Conservation (phyloP, 2,888 invertebrate species). For the Athetis lepigone region DNA sequence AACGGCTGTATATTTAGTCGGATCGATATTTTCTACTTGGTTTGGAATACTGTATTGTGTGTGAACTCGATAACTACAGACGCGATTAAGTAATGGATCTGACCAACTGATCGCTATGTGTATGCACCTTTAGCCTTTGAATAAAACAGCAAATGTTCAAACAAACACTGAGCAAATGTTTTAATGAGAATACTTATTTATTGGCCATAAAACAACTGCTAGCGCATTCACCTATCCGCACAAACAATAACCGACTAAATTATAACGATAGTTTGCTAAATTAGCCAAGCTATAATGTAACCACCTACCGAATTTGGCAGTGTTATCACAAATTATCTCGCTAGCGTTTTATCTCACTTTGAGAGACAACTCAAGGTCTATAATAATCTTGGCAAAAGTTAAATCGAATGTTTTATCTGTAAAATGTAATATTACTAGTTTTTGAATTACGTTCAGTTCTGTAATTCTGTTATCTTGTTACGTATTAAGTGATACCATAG, state of each 20-base stretch:
- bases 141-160: conserved; percentile 6
- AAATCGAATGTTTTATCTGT: conserved; percentile 7
- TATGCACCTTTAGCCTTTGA: no score
- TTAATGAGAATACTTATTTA: conserved; percentile 30
- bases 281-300: background rate
- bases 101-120: no score
- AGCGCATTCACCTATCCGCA: conserved; percentile 52
- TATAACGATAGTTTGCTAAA: background rate
- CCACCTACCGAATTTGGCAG: conserved; percentile 27
- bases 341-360: conserved; percentile 74
- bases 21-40: no score
- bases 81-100: no score
- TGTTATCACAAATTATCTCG: conserved; percentile 68
- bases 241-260: conserved; percentile 53
- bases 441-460: no score
- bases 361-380: conserved; percentile 75
- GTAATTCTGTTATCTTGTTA: no score
- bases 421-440: background rate
- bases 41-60: no score
- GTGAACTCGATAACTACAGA: no score
- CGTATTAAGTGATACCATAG: no score
- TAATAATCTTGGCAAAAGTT: conserved; percentile 69
- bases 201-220: conserved; percentile 39
- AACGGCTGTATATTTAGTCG: no score
- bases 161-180: conserved; percentile 22